These are phyloP conservation scores for Gambusia holbrooki DNA, from an alignment of 2,113 vertebrate genomes.

Conservation along the genomic window DNA sequence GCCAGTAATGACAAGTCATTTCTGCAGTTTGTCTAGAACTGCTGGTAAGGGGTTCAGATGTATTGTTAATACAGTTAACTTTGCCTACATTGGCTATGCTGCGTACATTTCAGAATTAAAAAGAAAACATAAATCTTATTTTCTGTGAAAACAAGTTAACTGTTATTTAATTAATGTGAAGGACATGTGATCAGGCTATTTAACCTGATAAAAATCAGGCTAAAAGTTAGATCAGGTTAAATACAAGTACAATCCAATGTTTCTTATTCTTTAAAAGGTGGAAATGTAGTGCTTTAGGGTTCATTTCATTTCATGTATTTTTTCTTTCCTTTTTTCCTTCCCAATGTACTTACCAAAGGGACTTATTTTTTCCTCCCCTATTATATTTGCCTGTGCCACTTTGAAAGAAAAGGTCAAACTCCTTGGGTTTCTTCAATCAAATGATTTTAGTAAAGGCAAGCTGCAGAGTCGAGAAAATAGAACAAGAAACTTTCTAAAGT, in stretches of 20 bases:
- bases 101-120: background rate
- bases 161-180: constrained; percentile 31
- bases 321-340: background rate
- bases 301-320: background rate
- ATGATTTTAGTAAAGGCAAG: background rate
- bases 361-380: background rate
- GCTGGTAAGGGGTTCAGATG: background rate
- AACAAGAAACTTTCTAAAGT: constrained; percentile 39
- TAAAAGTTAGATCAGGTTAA: background rate
- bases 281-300: background rate
- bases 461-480: constrained; percentile 25
- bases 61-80: background rate
- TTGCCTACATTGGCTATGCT: background rate
- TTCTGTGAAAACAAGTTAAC: background rate
- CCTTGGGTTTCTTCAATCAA: background rate
- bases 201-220: too few species aligned
- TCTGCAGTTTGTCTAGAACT: constrained; percentile 1
- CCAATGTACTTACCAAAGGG: background rate
- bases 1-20: constrained; percentile 40
- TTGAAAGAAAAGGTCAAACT: constrained; percentile 5
- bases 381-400: background rate
- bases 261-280: background rate
- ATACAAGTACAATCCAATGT: background rate
- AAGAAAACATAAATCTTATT: background rate
- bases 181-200: background rate